phyloP scores from a whole-genome alignment of 2,888 invertebrate genomes.

The Lordiphosa andalusiaca region DNA sequence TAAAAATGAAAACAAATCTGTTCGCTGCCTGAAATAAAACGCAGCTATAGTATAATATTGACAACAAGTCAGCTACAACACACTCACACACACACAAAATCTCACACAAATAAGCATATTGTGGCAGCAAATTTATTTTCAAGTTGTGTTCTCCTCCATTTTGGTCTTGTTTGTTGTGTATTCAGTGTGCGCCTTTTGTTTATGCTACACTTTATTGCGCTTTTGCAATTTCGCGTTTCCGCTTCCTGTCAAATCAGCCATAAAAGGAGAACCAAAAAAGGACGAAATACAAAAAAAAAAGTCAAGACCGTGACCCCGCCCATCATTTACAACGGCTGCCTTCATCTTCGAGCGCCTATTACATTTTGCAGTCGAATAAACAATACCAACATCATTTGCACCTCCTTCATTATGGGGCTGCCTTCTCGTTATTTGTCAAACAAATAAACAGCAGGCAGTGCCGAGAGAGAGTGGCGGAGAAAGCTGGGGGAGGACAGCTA shows the following conservation, averaged over 20 bases:
- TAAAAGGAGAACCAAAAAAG: slow-evolving; percentile 50
- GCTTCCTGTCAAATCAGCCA: slow-evolving; percentile 75
- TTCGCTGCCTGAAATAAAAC: slow-evolving; percentile 5
- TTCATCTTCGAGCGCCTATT: slow-evolving; percentile 60
- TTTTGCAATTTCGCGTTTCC: slow-evolving; percentile 75
- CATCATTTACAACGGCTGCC: slow-evolving; percentile 15
- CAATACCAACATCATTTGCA: slow-evolving; percentile 77
- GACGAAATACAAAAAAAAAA: slow-evolving; percentile 30
- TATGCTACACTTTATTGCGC: slow-evolving; percentile 76
- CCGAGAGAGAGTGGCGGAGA: slow-evolving; percentile 6
- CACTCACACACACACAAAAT: neutral
- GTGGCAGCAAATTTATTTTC: slow-evolving; percentile 64
- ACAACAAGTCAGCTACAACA: neutral
- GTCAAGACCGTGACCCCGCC: slow-evolving; percentile 32
- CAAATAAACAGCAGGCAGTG: slow-evolving; percentile 64
- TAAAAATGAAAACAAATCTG: slow-evolving; percentile 12
- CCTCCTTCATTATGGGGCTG: slow-evolving; percentile 74
- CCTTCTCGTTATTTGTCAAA: slow-evolving; percentile 72
- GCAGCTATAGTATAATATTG: slow-evolving; percentile 7
- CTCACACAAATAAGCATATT: slow-evolving; percentile 12
- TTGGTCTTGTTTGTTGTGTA: slow-evolving; percentile 45
- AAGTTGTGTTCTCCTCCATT: slow-evolving; percentile 36
- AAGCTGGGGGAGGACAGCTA: slow-evolving; percentile 23
- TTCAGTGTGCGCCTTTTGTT: slow-evolving; percentile 67
- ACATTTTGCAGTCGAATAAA: slow-evolving; percentile 75